Percentiles rank a stretch among this genome's conserved stretches.
Evolutionary conservation across 1,140 invertebrate genomes (phyloP).

Genomic region (Platyscapa corneri): DNA sequence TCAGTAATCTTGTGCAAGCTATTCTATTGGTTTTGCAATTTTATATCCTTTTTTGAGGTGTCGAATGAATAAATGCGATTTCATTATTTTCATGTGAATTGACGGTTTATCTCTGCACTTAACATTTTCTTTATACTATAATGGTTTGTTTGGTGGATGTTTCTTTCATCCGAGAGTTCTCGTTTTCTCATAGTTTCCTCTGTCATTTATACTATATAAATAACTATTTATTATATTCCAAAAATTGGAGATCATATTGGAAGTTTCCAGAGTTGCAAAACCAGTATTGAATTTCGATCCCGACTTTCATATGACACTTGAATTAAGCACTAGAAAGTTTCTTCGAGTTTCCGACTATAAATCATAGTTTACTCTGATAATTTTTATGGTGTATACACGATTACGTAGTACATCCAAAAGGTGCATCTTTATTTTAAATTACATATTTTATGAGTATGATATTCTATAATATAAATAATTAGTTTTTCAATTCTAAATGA

Average conservation of each 20-base stretch:
- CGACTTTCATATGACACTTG: background rate
- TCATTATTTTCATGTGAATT: background rate
- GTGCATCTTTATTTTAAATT: background rate
- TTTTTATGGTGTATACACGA: background rate
- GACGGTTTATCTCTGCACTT: background rate
- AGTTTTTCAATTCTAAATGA: no score
- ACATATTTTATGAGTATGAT: background rate
- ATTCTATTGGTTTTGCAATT: background rate
- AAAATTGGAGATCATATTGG: background rate
- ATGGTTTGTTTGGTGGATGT: background rate
- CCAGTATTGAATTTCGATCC: conserved; percentile 2
- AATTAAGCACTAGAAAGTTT: conserved; percentile 8
- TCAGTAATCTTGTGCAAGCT: background rate
- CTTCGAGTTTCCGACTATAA: background rate
- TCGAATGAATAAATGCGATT: background rate
- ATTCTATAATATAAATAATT: background rate
- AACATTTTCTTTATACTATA: background rate
- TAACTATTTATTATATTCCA: background rate
- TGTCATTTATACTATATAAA: background rate
- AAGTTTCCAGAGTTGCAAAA: background rate
- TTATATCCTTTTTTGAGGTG: background rate
- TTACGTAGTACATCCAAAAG: no score
- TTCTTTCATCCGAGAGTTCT: background rate
- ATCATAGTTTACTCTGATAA: background rate
- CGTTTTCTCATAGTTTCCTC: background rate